Evolutionary conservation across 1,140 invertebrate genomes (phyloP), one percentile per base, ranked within the genome.

Genomic region (Argopecten irradians): DNA sequence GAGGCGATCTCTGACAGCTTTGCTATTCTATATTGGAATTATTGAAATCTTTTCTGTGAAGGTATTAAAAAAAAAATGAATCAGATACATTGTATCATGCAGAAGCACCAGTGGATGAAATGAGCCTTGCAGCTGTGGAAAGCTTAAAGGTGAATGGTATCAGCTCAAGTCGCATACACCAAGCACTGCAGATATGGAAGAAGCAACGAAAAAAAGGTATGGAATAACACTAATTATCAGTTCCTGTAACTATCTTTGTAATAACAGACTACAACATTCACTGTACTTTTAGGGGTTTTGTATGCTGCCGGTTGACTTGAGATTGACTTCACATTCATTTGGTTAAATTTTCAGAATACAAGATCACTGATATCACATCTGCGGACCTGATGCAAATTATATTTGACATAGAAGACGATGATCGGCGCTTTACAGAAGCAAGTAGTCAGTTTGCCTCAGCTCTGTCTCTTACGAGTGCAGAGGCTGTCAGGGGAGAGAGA

Each of bases 171-270:
- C 55, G 22, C 22, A 71, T 71, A 71, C 22, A 28, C 5, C 22
- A 71, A 71, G 55, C 55, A 71, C 55, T 71, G 55, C 22, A 71
- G n/a, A 71, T 71, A 71, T 71, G 55, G 55, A 71, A 71, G 55
- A 71, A 11, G 0, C 55, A n/a, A 71, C 55, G 13, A 71, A 71
- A 71, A n/a, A n/a, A 71, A 71, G 55, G 55, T 71, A 71, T 71
- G n/a, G 0, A 55, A n/a, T n/a, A n/a, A n/a, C n/a, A n/a, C n/a
- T n/a, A n/a, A n/a, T n/a, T n/a, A n/a, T n/a, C n/a, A n/a, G n/a
- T n/a, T n/a, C n/a, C n/a, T n/a, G n/a, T n/a, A n/a, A n/a, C n/a
- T n/a, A n/a, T n/a, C n/a, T n/a, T n/a, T n/a, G n/a, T n/a, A n/a
- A n/a, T n/a, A n/a, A n/a, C n/a, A n/a, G n/a, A n/a, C n/a, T n/a